These are phyloP conservation scores for Tenthredo scrophulariae DNA, from an alignment of 2,888 invertebrate genomes.

Conservation along the genomic window DNA sequence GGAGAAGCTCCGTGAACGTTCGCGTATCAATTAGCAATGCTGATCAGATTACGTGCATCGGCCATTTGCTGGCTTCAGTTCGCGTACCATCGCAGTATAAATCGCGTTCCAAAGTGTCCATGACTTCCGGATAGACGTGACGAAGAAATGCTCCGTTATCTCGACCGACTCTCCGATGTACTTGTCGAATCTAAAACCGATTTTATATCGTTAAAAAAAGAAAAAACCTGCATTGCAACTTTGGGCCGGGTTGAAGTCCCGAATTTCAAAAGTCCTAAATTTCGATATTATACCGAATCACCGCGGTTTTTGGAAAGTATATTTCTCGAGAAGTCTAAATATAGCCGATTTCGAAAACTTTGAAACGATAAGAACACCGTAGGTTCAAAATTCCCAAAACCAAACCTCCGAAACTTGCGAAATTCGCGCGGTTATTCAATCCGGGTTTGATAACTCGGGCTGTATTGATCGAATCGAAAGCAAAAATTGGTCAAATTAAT, in stretches of 20 bases:
- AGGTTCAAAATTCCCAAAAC: too few relatives aligned
- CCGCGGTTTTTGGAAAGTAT: too few relatives aligned
- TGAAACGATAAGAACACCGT: too few relatives aligned
- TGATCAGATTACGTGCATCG: slow-evolving; percentile 48
- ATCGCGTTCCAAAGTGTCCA: slow-evolving; percentile 35
- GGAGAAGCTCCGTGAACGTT: neutral
- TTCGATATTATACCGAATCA: too few relatives aligned
- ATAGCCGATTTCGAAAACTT: too few relatives aligned
- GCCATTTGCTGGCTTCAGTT: slow-evolving; percentile 4
- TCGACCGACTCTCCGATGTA: neutral
- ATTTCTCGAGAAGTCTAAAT: too few relatives aligned
- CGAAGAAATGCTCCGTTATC: slow-evolving; percentile 11
- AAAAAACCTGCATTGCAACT: too few relatives aligned
- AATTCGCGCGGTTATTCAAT: too few relatives aligned
- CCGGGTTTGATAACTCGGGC: too few relatives aligned
- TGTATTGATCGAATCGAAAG: too few relatives aligned
- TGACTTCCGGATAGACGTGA: neutral
- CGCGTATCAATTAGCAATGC: slow-evolving; percentile 52
- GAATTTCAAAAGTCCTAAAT: neutral
- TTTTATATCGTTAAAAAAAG: neutral
- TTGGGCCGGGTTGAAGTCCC: neutral
- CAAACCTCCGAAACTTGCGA: too few relatives aligned
- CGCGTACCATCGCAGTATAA: neutral
- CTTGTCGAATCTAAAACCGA: neutral
- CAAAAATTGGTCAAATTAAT: too few relatives aligned